Conservation (phyloP, 92 coral and sea anemone genomes). For the Muricea muricata region DNA sequence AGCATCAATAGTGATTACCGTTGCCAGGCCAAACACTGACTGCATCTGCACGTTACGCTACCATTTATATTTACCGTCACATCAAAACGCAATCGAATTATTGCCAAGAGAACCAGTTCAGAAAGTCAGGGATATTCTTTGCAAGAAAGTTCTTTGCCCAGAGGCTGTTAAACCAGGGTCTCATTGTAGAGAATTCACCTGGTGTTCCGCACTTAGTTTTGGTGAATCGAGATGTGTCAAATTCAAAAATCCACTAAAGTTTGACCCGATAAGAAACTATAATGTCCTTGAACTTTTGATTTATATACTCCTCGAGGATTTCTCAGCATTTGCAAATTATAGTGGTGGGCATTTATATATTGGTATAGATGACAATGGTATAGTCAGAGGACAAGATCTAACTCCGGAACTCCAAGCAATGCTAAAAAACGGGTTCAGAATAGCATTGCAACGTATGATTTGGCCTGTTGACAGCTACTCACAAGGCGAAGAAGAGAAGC, state of each 20-base stretch:
- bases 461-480: conserved; percentile 27
- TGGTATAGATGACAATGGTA: conserved; percentile 49
- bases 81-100: conserved; percentile 28
- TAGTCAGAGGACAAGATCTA: conserved; percentile 37
- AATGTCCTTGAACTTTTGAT: conserved; percentile 26
- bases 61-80: conserved; percentile 41
- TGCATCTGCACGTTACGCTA: neutral
- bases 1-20: neutral
- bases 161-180: neutral
- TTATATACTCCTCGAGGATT: conserved; percentile 1
- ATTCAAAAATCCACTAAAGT: conserved; percentile 9
- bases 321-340: conserved; percentile 62
- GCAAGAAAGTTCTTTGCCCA: neutral
- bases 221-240: conserved; percentile 34
- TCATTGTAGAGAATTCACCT: neutral
- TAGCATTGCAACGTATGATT: conserved; percentile 29
- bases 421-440: neutral
- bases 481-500: conserved; percentile 7
- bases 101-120: neutral
- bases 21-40: neutral
- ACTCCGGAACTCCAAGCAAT: conserved; percentile 26
- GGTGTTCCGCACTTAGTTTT: neutral
- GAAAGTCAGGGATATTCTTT: neutral
- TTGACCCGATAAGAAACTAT: conserved; percentile 5
- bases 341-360: conserved; percentile 54